Base-by-base conservation (phyloP, 2,888 invertebrate genomes). In the Pharmacophagus antenor region DNA sequence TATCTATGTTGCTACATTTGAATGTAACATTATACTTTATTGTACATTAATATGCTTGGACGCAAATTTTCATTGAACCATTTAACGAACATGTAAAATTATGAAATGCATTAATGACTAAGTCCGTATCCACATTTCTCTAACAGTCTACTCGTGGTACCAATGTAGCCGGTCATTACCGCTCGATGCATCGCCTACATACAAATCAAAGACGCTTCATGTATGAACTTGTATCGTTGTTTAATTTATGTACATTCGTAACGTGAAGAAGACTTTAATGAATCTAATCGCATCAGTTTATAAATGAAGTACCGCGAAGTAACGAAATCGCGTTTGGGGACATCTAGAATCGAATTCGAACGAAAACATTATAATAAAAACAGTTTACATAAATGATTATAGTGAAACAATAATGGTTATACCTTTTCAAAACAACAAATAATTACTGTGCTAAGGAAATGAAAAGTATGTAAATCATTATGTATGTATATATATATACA, bases 81-180 rank as follows among this genome's bases (percentile, higher is more conserved):
- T n/a, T 25, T 25, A 25, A 5, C 23, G 23, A 6, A 25, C 8
- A 27, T 10, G 12, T 27, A 27, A 8, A 27, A 10, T 27, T 7
- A 31, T 31, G 10, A 1, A 12, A 31, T 12, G 3, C 3, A 31
- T 10, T 31, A 18, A 55, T 21, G 21, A 21, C n/a, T n/a, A 31
- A 54, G 44, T 49, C 23, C 17, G 23, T 44, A 20, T 60, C 55
- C 46, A 50, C 50, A 21, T 18, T 27, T 49, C 21, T 1, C 10
- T 22, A 59, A 27, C 57, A 15, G n/a, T 17, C 18, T 31, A 7
- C 20, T 50, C 37, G 37, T 49, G 56, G 21, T 27, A 23, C 60
- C 27, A 56, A 52, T 53, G 53, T 58, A 27, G 62, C 51, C 67
- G 69, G 68, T 68, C 70, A 70, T 70, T 70, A 68, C 65, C 66